Percentiles rank a stretch among this genome's conserved stretches.
These are phyloP conservation scores for Folsomia candida DNA, from an alignment of 2,888 invertebrate species.

Conservation along the genomic window DNA sequence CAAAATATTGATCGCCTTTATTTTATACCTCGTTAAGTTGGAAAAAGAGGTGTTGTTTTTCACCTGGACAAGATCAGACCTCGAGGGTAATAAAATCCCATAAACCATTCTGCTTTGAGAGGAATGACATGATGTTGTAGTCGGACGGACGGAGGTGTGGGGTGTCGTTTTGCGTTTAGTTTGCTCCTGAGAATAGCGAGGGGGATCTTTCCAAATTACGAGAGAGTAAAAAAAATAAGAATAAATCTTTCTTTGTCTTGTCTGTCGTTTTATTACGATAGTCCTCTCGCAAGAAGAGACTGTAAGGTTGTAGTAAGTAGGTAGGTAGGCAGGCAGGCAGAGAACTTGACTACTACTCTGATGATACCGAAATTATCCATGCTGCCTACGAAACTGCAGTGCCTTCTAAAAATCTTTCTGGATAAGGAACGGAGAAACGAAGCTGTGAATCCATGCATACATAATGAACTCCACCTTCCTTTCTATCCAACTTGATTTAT, in stretches of 20 bases:
- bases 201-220: background rate
- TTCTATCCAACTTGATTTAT: slow-evolving; percentile 6
- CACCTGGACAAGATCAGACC: background rate
- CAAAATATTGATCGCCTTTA: background rate
- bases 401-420: background rate
- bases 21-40: no score
- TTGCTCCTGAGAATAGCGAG: background rate
- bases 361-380: background rate
- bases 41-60: background rate
- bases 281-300: no score
- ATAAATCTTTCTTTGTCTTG: slow-evolving; percentile 1
- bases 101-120: background rate
- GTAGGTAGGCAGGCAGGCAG: no score
- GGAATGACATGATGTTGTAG: background rate
- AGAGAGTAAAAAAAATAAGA: background rate
- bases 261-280: background rate
- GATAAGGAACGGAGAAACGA: slow-evolving; percentile 9
- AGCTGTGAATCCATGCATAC: slow-evolving; percentile 22
- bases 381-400: background rate
- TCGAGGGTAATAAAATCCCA: background rate
- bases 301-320: no score
- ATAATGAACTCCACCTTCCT: slow-evolving; percentile 18
- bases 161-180: background rate
- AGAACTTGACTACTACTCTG: no score
- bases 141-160: background rate